Percentiles rank a stretch among this genome's conserved stretches.
Conservation (phyloP, 2,797 vertebrate genomes). For the Cuculus canorus region DNA sequence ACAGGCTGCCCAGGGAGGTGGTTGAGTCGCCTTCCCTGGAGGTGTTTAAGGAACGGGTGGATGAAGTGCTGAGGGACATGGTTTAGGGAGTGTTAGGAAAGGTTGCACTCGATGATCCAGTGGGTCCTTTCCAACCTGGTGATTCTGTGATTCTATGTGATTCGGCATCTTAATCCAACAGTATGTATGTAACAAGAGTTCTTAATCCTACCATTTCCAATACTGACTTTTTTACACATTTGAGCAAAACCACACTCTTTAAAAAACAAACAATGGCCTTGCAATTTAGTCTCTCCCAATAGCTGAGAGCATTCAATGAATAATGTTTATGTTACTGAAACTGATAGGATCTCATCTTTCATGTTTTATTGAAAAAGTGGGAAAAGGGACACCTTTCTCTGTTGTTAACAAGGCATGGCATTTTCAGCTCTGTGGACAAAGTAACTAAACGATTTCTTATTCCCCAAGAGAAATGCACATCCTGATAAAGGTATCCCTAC, state of each 20-base stretch:
- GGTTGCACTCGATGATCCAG: too few relatives aligned
- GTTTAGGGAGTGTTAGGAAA: too few relatives aligned
- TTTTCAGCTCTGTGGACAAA: neutral
- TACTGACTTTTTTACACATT: neutral
- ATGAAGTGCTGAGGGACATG: too few relatives aligned
- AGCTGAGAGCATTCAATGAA: neutral
- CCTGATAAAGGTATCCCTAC: neutral
- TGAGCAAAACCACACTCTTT: neutral
- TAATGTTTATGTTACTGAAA: neutral
- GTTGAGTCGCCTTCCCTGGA: too few relatives aligned
- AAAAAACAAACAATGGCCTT: neutral
- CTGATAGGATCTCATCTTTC: neutral
- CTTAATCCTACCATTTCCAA: neutral
- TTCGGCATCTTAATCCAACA: neutral
- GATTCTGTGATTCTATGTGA: too few relatives aligned
- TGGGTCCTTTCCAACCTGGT: too few relatives aligned
- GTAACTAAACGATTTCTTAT: neutral
- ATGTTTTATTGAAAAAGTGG: neutral
- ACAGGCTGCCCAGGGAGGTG: too few relatives aligned
- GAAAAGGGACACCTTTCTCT: neutral
- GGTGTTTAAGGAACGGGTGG: too few relatives aligned
- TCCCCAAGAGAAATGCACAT: neutral
- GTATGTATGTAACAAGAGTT: neutral
- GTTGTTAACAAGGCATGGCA: neutral
- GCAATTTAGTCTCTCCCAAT: neutral